Base-by-base conservation (phyloP, 2,888 invertebrate species). In the Ariolimax columbianus region DNA sequence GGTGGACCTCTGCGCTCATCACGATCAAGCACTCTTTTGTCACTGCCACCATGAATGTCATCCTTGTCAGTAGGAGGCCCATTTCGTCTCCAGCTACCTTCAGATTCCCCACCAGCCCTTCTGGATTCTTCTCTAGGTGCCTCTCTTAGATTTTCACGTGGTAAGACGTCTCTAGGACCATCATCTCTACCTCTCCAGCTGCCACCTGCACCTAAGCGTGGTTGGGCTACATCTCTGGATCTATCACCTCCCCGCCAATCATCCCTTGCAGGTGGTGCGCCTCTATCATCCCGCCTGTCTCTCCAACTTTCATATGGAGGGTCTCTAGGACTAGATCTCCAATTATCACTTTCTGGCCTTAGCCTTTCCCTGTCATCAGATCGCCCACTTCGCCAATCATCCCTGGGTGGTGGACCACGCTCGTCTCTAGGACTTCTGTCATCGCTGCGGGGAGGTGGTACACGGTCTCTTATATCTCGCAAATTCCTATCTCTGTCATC, bases 251-350 rank as follows among this genome's bases (percentile, higher is more conserved):
- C 77, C 3, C 85, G 66, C 85, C 85, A 85, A 59, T 85, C 85
- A 77, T 85, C 85, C 51, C 85, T 68, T 30, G 72, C 70, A 6
- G 59, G 59, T n/a, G 70, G 77, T 11, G 80, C 83, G 14, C 82
- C 86, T 30, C 87, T 70, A 26, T 88, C 87, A 79, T 87, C 88
- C n/a, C 89, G 82, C 55, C 87, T 79, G 55, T 85, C 86, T 66
- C 86, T 82, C 88, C 88, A 87, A 14, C 86, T 83, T 38, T 88
- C 88, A 33, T n/a, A 63, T 30, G 63, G 66, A 14, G 84, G 70
- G 38, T 87, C 86, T 63, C 78, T 81, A 38, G 85, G 82, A 51
- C 66, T 55, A 70, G 82, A 75, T 59, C 85, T 73, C 85, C 85
- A 85, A 40, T 77, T 83, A 68, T 87, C 85, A n/a, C 82, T 77